A percentile compares a stretch with the other conserved stretches of the same genome.
Conservation (phyloP, 2,113 vertebrate species). For the Pholis gunnellus region DNA sequence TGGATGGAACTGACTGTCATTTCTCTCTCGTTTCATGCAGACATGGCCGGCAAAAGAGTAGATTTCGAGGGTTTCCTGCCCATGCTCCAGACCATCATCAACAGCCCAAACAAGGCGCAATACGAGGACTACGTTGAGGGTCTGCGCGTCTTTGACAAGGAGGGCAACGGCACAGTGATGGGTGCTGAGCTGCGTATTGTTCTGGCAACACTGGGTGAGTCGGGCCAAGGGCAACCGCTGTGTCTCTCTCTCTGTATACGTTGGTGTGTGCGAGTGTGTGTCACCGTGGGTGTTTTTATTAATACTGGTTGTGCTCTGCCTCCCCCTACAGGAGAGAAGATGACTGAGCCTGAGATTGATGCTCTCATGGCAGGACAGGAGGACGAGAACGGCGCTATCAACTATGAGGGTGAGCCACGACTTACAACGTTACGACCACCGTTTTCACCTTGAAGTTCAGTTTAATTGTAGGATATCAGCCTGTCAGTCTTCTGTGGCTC, state of each 20-base stretch:
- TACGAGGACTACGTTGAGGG: conserved; percentile 99
- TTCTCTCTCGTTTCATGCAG: conserved; percentile 71
- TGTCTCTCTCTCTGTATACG: neutral
- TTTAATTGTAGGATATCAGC: neutral
- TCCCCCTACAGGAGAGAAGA: conserved; percentile 91
- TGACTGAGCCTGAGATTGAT: conserved; percentile 95
- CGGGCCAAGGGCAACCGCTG: neutral
- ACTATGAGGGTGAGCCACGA: conserved; percentile 91
- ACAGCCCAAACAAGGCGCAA: conserved; percentile 94
- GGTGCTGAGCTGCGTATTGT: conserved; percentile 99
- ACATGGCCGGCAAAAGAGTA: conserved; percentile 93
- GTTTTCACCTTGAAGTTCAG: neutral
- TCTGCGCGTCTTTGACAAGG: conserved; percentile 99
- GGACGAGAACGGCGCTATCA: conserved; percentile 96
- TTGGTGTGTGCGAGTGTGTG: neutral
- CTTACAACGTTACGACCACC: neutral
- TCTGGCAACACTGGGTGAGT: conserved; percentile 93
- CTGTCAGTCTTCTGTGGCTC: neutral
- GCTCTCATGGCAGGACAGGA: conserved; percentile 94
- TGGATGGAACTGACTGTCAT: neutral
- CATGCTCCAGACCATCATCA: conserved; percentile 96
- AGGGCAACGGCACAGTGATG: conserved; percentile 99
- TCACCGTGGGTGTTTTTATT: conserved; percentile 7
- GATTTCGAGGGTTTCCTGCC: conserved; percentile 96
- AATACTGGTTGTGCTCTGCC: conserved; percentile 23